A percentile compares a stretch with the other conserved stretches of the same genome.
Evolutionary conservation across 2,888 invertebrate genomes (phyloP).

Genomic region (Sphaeridia pumilis): DNA sequence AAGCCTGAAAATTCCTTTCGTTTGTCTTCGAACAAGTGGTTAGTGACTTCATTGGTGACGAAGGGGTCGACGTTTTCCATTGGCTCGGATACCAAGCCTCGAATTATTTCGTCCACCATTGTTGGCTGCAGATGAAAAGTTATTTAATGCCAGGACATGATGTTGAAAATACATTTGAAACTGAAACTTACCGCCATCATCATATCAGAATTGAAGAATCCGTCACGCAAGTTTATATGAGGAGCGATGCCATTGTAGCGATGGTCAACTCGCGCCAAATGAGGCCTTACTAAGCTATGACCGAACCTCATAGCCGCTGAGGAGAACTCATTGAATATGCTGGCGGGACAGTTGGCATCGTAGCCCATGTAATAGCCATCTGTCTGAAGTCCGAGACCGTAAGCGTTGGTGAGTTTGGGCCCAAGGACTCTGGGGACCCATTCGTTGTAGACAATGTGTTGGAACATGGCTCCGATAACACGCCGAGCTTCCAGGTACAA

Average conservation of each 20-base stretch:
- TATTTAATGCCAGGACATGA: not conserved
- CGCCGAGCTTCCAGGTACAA: conserved; percentile 69
- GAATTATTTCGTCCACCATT: conserved; percentile 71
- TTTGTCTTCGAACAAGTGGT: conserved; percentile 84
- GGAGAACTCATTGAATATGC: conserved; percentile 80
- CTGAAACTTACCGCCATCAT: conserved; percentile 50
- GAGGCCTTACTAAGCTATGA: conserved; percentile 69
- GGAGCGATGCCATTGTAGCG: conserved; percentile 71
- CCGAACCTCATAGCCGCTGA: conserved; percentile 85
- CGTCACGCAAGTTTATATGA: conserved; percentile 68
- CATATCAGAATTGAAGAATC: conserved; percentile 84
- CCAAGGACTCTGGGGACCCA: conserved; percentile 76
- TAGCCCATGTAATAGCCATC: conserved; percentile 52
- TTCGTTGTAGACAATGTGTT: conserved; percentile 76
- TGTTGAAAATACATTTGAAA: not conserved
- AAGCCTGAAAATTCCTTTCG: conserved; percentile 83
- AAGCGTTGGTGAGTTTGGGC: conserved; percentile 41
- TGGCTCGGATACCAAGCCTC: conserved; percentile 74
- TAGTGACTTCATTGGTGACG: conserved; percentile 85
- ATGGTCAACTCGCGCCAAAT: conserved; percentile 66
- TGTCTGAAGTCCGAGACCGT: conserved; percentile 42
- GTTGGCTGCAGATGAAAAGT: conserved; percentile 46
- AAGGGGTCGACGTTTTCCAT: conserved; percentile 90
- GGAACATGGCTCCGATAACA: conserved; percentile 63
- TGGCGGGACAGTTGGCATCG: conserved; percentile 76